These are phyloP conservation scores for Acanthosepion pharaonis DNA, from an alignment of 2,888 invertebrate species.

Conservation along the genomic window DNA sequence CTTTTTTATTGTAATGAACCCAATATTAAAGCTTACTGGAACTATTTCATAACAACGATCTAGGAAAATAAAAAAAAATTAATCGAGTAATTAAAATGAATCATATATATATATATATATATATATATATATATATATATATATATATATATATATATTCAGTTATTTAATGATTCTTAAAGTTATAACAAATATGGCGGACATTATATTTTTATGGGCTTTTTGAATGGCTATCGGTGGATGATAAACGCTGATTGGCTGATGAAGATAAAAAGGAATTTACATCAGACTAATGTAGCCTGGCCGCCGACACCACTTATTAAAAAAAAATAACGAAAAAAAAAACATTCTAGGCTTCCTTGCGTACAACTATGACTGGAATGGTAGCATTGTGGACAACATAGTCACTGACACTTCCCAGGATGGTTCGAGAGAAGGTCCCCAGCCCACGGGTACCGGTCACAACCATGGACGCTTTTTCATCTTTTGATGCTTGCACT, in stretches of 20 bases:
- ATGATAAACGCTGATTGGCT: background rate
- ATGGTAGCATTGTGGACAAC: slow-evolving; percentile 41
- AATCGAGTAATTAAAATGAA: background rate
- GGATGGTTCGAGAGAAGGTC: background rate
- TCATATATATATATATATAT: background rate
- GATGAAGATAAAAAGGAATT: background rate
- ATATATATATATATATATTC: too few species aligned
- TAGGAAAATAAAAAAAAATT: background rate
- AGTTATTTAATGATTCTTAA: too few species aligned
- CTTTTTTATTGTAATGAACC: background rate
- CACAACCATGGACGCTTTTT: slow-evolving; percentile 42
- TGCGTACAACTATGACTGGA: slow-evolving; percentile 45
- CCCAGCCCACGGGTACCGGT: slow-evolving; percentile 44
- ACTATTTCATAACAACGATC: background rate
- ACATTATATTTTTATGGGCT: background rate
- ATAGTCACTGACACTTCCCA: slow-evolving; percentile 46
- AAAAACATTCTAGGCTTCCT: background rate
- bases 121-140: too few species aligned
- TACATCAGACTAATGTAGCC: background rate
- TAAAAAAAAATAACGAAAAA: background rate
- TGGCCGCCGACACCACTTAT: background rate
- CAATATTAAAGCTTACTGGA: background rate
- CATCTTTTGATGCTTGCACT: background rate
- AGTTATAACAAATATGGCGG: background rate
- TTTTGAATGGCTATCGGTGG: background rate